Conservation (phyloP, 2,888 invertebrate species). For the Brenthis daphne region DNA sequence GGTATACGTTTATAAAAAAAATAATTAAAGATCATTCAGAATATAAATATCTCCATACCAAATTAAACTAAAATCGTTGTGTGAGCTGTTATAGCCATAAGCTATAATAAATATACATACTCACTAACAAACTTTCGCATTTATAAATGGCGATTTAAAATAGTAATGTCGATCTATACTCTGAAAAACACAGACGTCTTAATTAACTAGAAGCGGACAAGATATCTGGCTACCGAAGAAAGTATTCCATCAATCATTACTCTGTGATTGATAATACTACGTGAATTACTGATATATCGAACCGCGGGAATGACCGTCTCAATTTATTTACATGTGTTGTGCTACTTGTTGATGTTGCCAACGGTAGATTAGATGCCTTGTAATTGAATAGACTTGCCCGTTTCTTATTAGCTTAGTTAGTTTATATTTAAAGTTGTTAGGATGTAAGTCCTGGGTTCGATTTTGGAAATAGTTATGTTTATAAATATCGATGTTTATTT, state of each 20-base stretch:
- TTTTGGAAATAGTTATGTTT: too few species aligned
- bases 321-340: conserved; percentile 81
- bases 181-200: conserved; percentile 51
- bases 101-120: too few species aligned
- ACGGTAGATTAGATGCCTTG: conserved; percentile 52
- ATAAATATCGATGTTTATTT: too few species aligned
- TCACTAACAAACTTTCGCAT: too few species aligned
- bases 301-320: conserved; percentile 71
- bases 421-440: background rate
- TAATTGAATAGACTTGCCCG: conserved; percentile 22
- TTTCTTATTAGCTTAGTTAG: too few species aligned
- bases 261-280: conserved; percentile 78
- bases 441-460: too few species aligned
- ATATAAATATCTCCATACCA: too few species aligned
- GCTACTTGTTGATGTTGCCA: conserved; percentile 76
- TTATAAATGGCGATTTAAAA: too few species aligned
- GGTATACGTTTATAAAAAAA: too few species aligned
- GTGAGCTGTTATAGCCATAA: too few species aligned
- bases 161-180: background rate
- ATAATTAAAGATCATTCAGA: too few species aligned
- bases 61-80: too few species aligned
- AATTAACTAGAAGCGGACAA: conserved; percentile 77
- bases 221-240: conserved; percentile 78
- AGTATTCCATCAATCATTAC: conserved; percentile 78
- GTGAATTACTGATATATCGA: conserved; percentile 80